These are phyloP conservation scores for Forbesichthys papilliferus DNA, from an alignment of 2,113 vertebrate genomes.

Conservation along the genomic window DNA sequence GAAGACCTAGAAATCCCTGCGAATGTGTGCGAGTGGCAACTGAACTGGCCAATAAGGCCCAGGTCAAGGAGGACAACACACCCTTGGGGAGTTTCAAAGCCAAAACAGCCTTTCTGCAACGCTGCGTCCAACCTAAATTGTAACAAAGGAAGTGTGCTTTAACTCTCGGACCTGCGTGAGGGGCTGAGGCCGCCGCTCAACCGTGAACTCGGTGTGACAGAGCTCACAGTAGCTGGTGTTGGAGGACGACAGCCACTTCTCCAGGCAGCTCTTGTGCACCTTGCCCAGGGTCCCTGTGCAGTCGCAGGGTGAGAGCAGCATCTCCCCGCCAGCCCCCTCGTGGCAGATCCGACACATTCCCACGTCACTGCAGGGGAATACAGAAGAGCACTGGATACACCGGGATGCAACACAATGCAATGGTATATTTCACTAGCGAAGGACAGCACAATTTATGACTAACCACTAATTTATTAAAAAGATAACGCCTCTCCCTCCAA, in stretches of 20 bases:
- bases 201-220: constrained; percentile 95
- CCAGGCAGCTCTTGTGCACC: constrained; percentile 98
- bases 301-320: constrained; percentile 90
- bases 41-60: no score
- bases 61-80: no score
- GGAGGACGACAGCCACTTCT: constrained; percentile 97
- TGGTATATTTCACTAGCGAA: no score
- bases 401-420: background rate
- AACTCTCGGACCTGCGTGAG: constrained; percentile 87
- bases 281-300: constrained; percentile 94
- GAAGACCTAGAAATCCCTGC: no score
- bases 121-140: no score
- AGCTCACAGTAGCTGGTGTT: constrained; percentile 99
- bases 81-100: no score
- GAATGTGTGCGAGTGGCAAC: no score
- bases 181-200: constrained; percentile 90
- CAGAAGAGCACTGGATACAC: background rate
- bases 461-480: no score
- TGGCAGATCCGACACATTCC: constrained; percentile 99
- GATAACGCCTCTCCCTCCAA: no score
- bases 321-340: constrained; percentile 90
- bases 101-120: no score
- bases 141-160: background rate
- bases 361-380: constrained; percentile 78
- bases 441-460: no score